Evolutionary conservation across 1,140 invertebrate species (phyloP), one percentile per base, ranked within the genome.

Genomic region (Palaemon carinicauda): DNA sequence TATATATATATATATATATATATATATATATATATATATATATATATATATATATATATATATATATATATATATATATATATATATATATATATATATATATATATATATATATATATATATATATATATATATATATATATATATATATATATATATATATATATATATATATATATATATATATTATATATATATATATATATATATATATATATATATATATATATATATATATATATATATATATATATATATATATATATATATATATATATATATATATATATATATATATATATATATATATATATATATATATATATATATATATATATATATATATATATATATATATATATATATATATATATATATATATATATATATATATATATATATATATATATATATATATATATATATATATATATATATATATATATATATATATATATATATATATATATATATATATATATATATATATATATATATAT

Each of bases 91-190:
- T 65, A 24, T 19, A 65, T 19, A 21, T 19, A 65, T 19, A 65
- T 1, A 65, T 19, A 65, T 19, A 65, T 19, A 65, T 19, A 65
- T 65, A 65, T 65, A 65, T 65, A 65, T 65, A 65, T 65, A 65
- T 65, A 65, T 65, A 65, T 65, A 65, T 65, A 65, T 65, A 65
- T 65, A 65, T 65, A 65, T 65, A 65, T 65, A 65, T 65, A 65
- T 65, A 65, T 65, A 65, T 65, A 65, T 65, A 65, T 65, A 65
- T 65, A 65, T 65, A 65, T 65, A 65, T 65, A 65, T 65, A 65
- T 24, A 65, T 24, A 65, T 24, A 65, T 24, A 65, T 24, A 24
- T 24, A 65, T 24, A 65, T 24, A 24, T 17, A 65, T 2, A 65
- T 2, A 65, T 2, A 65, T 0, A 65, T n/a, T 5, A 65, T 1